phyloP scores from a whole-genome alignment of 2,888 invertebrate genomes.

The Dicyrtomina minuta region DNA sequence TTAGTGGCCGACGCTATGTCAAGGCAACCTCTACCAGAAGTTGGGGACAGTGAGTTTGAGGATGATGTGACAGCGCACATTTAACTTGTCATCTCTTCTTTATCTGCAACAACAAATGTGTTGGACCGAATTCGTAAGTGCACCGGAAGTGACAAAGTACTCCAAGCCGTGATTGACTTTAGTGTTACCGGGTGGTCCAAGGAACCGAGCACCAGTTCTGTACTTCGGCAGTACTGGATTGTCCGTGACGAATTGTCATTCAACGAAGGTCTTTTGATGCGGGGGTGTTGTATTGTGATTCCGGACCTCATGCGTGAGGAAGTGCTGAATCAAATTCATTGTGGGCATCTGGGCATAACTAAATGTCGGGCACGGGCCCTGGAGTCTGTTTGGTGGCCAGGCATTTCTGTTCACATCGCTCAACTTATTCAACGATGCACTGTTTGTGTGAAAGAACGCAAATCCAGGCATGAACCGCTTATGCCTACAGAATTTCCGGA shows the following conservation, averaged over 20 bases:
- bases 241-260: conserved; percentile 10
- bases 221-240: neutral
- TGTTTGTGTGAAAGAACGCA: conserved; percentile 37
- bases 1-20: conserved; percentile 54
- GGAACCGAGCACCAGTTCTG: neutral
- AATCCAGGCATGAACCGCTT: conserved; percentile 41
- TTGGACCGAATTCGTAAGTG: conserved; percentile 25
- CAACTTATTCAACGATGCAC: conserved; percentile 40
- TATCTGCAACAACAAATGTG: conserved; percentile 39
- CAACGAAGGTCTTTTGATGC: conserved; percentile 17
- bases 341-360: conserved; percentile 52
- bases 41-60: conserved; percentile 27
- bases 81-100: conserved; percentile 8
- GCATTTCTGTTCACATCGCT: conserved; percentile 38
- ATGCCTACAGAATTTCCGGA: conserved; percentile 41
- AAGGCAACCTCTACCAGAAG: conserved; percentile 31
- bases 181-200: conserved; percentile 40
- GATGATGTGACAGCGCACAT: conserved; percentile 36
- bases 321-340: conserved; percentile 47
- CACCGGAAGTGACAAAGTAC: neutral
- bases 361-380: conserved; percentile 48
- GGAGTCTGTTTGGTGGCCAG: conserved; percentile 52
- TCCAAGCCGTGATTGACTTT: conserved; percentile 2
- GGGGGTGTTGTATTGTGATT: conserved; percentile 38
- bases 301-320: conserved; percentile 42